These are phyloP conservation scores for Lota lota DNA, from an alignment of 2,113 vertebrate species.

Conservation along the genomic window DNA sequence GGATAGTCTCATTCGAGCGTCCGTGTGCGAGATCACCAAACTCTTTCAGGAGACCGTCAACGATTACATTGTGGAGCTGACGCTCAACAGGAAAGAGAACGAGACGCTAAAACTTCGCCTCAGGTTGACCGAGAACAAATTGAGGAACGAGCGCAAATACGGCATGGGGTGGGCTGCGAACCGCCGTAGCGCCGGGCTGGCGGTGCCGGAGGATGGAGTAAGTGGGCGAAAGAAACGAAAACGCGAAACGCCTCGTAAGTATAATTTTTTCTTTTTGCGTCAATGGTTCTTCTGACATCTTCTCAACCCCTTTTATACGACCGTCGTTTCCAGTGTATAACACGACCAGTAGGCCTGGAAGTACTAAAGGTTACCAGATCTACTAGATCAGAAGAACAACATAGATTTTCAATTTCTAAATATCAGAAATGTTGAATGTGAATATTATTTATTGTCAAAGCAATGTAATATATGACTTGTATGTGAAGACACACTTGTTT, in stretches of 20 bases:
- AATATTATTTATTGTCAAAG: not conserved
- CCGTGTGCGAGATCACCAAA: slow-evolving; percentile 78
- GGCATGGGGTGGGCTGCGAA: slow-evolving; percentile 75
- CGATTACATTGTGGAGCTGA: slow-evolving; percentile 78
- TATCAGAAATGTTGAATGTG: no score
- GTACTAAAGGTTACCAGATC: not conserved
- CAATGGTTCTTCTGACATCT: no score
- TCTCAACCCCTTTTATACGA: no score
- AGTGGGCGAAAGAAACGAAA: slow-evolving; percentile 63
- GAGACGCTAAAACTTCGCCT: slow-evolving; percentile 73
- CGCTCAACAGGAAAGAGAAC: slow-evolving; percentile 77
- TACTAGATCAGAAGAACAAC: not conserved
- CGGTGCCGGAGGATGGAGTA: slow-evolving; percentile 42
- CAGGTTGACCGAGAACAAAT: slow-evolving; percentile 73
- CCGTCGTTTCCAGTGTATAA: no score
- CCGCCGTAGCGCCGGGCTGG: slow-evolving; percentile 67
- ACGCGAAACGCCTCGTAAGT: slow-evolving; percentile 62
- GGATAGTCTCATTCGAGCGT: slow-evolving; percentile 76
- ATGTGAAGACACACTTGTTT: slow-evolving; percentile 64
- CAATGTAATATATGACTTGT: not conserved
- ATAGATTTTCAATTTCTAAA: not conserved
- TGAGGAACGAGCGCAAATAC: slow-evolving; percentile 74
- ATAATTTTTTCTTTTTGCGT: slow-evolving; percentile 1
- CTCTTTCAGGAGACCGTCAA: slow-evolving; percentile 79
- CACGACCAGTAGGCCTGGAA: no score